Conservation (phyloP, 2,888 invertebrate genomes). For the Lypha dubia region DNA sequence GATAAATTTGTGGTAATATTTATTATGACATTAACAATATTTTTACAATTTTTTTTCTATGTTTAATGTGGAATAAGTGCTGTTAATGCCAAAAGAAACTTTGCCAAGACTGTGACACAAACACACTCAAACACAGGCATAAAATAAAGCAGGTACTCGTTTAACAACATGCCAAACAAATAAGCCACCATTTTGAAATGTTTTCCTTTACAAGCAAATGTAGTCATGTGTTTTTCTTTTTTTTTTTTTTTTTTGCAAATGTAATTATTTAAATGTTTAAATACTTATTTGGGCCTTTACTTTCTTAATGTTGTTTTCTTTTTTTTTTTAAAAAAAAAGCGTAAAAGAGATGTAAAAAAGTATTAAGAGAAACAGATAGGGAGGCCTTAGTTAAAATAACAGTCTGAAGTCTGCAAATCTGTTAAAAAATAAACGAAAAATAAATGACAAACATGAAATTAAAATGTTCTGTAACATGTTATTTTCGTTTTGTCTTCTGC, state of each 20-base stretch:
- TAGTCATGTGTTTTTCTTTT: neutral
- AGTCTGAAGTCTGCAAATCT: slow-evolving; percentile 46
- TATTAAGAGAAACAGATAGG: neutral
- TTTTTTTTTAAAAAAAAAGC: neutral
- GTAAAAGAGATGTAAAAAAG: neutral
- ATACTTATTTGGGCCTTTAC: slow-evolving; percentile 12
- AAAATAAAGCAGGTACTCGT: neutral
- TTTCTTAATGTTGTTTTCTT: slow-evolving; percentile 9
- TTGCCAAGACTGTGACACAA: slow-evolving; percentile 10
- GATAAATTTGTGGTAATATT: slow-evolving; percentile 61
- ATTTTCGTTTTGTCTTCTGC: too few species aligned
- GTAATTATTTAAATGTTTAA: slow-evolving; percentile 50
- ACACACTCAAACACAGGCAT: neutral
- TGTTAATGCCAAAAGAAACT: slow-evolving; percentile 36
- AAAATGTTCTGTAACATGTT: slow-evolving; percentile 49
- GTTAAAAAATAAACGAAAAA: slow-evolving; percentile 39
- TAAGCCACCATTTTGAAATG: slow-evolving; percentile 4
- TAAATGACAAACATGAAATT: slow-evolving; percentile 65
- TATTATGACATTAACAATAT: slow-evolving; percentile 51
- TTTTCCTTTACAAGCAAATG: neutral
- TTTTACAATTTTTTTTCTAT: neutral
- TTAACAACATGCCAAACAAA: neutral
- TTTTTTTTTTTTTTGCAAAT: neutral
- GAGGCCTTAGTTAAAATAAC: neutral
- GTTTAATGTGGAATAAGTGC: slow-evolving; percentile 22